Evolutionary conservation across 2,888 invertebrate genomes (phyloP).

Genomic region (Leptinotarsa juncta): DNA sequence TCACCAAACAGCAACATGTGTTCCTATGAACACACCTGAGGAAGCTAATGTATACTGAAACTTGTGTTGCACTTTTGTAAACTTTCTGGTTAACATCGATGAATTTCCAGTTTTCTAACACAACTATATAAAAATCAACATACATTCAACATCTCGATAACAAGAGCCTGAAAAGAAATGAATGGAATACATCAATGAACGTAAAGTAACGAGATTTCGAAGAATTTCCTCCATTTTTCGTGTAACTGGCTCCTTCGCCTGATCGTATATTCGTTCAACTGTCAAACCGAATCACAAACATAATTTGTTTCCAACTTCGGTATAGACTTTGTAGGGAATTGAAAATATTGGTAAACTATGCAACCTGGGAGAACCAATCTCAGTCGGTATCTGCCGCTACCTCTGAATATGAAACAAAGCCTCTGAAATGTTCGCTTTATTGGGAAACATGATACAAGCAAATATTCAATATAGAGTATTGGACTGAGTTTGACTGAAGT

Average conservation of each 20-base stretch:
- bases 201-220: constrained; percentile 18
- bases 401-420: constrained; percentile 56
- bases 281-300: constrained; percentile 61
- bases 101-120: not conserved
- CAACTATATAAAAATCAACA: not conserved
- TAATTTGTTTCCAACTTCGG: constrained; percentile 60
- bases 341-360: constrained; percentile 61
- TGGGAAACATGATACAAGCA: constrained; percentile 54
- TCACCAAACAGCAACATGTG: too few relatives aligned
- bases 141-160: not conserved
- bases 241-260: constrained; percentile 28
- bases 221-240: constrained; percentile 3
- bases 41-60: too few relatives aligned
- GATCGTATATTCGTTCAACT: constrained; percentile 51
- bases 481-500: constrained; percentile 19
- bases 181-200: constrained; percentile 27
- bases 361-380: constrained; percentile 58
- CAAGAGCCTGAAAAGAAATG: not conserved
- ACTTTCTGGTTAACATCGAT: too few relatives aligned
- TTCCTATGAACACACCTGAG: too few relatives aligned
- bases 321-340: constrained; percentile 57
- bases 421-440: constrained; percentile 52
- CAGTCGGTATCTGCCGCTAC: constrained; percentile 55
- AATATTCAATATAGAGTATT: constrained; percentile 40
- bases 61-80: too few relatives aligned